Evolutionary conservation across 2,113 vertebrate species (phyloP), one percentile per base, ranked within the genome.

Genomic region (Neofelis nebulosa): DNA sequence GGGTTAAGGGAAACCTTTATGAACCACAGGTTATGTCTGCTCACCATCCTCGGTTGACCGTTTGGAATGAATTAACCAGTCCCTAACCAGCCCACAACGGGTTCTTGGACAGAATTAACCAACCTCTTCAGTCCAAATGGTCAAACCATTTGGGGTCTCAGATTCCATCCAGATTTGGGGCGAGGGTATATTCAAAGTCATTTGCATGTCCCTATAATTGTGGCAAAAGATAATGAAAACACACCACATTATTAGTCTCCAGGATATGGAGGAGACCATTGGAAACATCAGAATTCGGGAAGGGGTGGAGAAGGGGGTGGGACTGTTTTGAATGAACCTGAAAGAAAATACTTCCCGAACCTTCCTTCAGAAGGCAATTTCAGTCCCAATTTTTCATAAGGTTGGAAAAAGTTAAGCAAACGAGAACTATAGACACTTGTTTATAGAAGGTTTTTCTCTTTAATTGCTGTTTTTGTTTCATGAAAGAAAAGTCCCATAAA

Each of bases 401-500:
- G 97, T 97, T 98, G 98, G 97, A 98, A 98, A 98, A 97, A 97
- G 96, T 97, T 97, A 97, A 97, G 96, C 98, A 98, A 98, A 98
- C 18, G 91, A 97, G 94, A 96, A 97, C 96, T 98, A 98, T 97
- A 97, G 97, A 98, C 97, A 95, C 92, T 98, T 98, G 98, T 98
- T 98, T 98, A 97, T 95, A 98, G 83, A 98, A 98, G 97, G 97
- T 96, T 97, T 98, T 97, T 97, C 97, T 98, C 82, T 97, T 96
- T 98, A 98, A 98, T 98, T 98, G 91, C 97, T 98, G 97, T 98
- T 98, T 98, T 97, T 98, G 97, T 98, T 98, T 98, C 98, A 95
- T 96, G 98, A 98, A 97, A 98, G 97, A 97, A 95, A 98, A 97
- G 93, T 95, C 96, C 96, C 96, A 89, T 97, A 98, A 98, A 98